phyloP scores from a whole-genome alignment of 64 coral and sea anemone genomes.

The Catalaphyllia jardinei region DNA sequence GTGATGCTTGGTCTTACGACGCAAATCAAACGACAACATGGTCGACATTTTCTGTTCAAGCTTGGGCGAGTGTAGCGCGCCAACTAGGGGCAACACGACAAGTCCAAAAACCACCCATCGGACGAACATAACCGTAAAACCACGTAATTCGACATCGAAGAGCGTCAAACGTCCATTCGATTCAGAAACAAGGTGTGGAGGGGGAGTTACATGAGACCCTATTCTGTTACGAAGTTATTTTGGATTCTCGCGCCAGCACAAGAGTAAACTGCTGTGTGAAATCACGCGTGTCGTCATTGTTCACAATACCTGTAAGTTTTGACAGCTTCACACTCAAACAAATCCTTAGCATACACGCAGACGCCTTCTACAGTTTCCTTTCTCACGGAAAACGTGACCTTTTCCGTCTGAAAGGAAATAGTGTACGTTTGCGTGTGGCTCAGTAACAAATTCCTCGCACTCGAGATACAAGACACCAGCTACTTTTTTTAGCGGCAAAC shows the following conservation, averaged over 20 bases:
- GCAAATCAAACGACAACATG: constrained; percentile 64
- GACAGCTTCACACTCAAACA: constrained; percentile 11
- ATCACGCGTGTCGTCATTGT: constrained; percentile 61
- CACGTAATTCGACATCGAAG: constrained; percentile 48
- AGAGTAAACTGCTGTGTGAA: constrained; percentile 14
- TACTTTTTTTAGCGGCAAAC: too few species aligned
- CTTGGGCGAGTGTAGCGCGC: not conserved
- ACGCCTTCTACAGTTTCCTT: too few species aligned
- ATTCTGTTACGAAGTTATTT: not conserved
- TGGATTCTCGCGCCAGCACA: constrained; percentile 13
- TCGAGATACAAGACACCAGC: too few species aligned
- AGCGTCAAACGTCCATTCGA: not conserved
- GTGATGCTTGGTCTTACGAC: constrained; percentile 81
- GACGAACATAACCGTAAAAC: constrained; percentile 46
- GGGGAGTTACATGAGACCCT: not conserved
- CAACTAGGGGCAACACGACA: not conserved
- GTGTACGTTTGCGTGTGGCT: too few species aligned
- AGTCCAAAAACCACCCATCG: constrained; percentile 43
- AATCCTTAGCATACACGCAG: not conserved
- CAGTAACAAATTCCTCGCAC: too few species aligned
- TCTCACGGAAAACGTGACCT: too few species aligned
- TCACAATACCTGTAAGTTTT: constrained; percentile 18
- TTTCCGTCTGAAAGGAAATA: too few species aligned
- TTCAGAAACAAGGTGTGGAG: not conserved
- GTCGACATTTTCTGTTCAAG: constrained; percentile 56